Conservation (phyloP, 2,888 invertebrate species). For the Brenthis daphne region DNA sequence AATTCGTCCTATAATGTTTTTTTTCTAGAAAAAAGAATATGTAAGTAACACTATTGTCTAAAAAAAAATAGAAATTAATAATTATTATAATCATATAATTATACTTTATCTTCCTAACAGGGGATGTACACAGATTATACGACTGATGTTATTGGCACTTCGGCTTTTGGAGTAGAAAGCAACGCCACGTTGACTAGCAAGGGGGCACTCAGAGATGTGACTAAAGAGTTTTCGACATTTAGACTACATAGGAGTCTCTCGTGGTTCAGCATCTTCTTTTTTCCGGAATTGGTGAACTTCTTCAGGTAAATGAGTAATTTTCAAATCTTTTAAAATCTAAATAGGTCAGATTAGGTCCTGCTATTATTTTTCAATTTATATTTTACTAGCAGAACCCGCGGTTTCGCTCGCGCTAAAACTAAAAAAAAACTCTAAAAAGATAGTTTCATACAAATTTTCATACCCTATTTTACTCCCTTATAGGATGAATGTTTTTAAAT, state of each 20-base stretch:
- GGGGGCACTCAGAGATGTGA: slow-evolving; percentile 45
- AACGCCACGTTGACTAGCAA: slow-evolving; percentile 48
- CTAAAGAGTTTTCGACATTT: slow-evolving; percentile 45
- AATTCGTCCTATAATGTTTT: too few relatives aligned
- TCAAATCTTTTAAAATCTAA: neutral
- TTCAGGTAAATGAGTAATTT: slow-evolving; percentile 42
- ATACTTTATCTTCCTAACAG: slow-evolving; percentile 35
- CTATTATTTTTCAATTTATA: neutral
- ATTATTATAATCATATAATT: neutral
- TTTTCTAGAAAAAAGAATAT: too few relatives aligned
- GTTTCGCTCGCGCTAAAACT: too few relatives aligned
- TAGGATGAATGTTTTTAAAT: too few relatives aligned
- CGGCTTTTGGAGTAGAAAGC: slow-evolving; percentile 47
- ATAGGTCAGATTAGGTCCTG: neutral
- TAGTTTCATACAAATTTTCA: too few relatives aligned
- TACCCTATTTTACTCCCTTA: too few relatives aligned
- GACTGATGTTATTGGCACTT: slow-evolving; percentile 49
- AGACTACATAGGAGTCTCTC: slow-evolving; percentile 39
- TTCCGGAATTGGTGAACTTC: slow-evolving; percentile 45
- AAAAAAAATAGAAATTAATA: too few relatives aligned
- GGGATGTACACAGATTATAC: slow-evolving; percentile 45
- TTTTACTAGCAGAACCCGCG: too few relatives aligned
- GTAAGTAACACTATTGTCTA: too few relatives aligned
- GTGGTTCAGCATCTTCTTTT: slow-evolving; percentile 47
- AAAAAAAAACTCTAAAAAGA: too few relatives aligned